These are phyloP conservation scores for Tiphia femorata DNA, from an alignment of 2,888 invertebrate genomes.

Conservation along the genomic window DNA sequence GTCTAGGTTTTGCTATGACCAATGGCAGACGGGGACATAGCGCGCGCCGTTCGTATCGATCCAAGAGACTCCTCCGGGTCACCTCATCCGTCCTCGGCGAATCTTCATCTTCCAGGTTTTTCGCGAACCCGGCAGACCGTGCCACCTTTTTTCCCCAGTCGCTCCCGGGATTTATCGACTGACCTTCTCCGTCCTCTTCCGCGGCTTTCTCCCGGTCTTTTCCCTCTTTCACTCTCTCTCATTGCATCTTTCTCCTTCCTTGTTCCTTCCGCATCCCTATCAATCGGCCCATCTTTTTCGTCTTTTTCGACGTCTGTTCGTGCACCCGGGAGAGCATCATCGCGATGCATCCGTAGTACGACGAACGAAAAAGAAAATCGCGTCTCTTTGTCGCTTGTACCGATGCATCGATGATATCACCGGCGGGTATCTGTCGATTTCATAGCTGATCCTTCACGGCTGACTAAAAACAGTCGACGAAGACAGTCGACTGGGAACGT, in stretches of 20 bases:
- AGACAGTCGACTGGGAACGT: no score
- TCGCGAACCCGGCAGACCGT: slow-evolving; percentile 25
- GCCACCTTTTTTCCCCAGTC: slow-evolving; percentile 29
- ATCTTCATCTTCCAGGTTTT: slow-evolving; percentile 53
- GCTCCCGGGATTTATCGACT: slow-evolving; percentile 27
- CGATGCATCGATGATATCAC: no score
- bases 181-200: slow-evolving; percentile 16
- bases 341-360: no score
- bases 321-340: no score
- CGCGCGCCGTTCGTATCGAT: slow-evolving; percentile 64
- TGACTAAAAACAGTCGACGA: no score
- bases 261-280: slow-evolving; percentile 3
- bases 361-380: no score
- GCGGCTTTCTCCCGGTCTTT: not conserved
- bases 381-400: no score
- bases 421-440: no score
- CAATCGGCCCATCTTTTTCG: not conserved
- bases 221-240: not conserved
- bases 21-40: slow-evolving; percentile 66
- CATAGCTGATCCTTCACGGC: no score
- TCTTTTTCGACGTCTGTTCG: not conserved
- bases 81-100: slow-evolving; percentile 58
- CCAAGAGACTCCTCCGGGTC: slow-evolving; percentile 57
- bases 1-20: slow-evolving; percentile 65
- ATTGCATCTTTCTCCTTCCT: slow-evolving; percentile 1